Evolutionary conservation across 2,888 invertebrate genomes (phyloP), one percentile per base, ranked within the genome.

Genomic region (Eupithecia abbreviata): DNA sequence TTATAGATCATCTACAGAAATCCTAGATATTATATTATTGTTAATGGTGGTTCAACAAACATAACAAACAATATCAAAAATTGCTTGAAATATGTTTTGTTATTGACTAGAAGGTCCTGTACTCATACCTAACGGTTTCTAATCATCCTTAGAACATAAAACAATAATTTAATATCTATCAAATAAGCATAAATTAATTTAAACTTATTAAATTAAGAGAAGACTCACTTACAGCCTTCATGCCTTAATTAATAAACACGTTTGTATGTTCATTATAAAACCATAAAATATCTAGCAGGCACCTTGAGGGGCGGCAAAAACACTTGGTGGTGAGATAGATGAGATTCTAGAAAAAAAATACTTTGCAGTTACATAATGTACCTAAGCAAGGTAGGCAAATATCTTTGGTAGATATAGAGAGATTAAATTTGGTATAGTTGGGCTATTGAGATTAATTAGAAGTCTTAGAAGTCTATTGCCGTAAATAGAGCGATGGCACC

Each of bases 211-310:
- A 72, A 45, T 70, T 55, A 73, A 43, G 12, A 51, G 66, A 41
- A 69, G 49, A 7, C 43, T 67, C 71, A 66, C 55, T 30, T 66
- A 69, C 47, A 65, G 51, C 76, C 76, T 76, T 76, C 72, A 72
- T 49, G n/a, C 15, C 49, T 51, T 12, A n/a, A 65, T 76, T 66
- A 73, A 55, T 69, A 76, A 43, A 67, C 30, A 68, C 67, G 45
- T 69, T 45, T 45, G 30, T 30, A 47, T 62, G 55, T 77, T 67
- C 67, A 55, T 71, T 68, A 74, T 68, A 66, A 71, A 43, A 49
- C 51, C 69, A 74, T 58, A 69, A 69, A 69, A 18, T 18, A 12
- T 69, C 69, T 30, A 62, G 47, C 12, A 18, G 4, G 47, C 47
- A 45, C 69, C 66, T 66, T 66, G 66, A 66, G 66, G 45, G n/a